Evolutionary conservation across 2,888 invertebrate genomes (phyloP), one percentile per base, ranked within the genome.

Genomic region (Xanthia togata): DNA sequence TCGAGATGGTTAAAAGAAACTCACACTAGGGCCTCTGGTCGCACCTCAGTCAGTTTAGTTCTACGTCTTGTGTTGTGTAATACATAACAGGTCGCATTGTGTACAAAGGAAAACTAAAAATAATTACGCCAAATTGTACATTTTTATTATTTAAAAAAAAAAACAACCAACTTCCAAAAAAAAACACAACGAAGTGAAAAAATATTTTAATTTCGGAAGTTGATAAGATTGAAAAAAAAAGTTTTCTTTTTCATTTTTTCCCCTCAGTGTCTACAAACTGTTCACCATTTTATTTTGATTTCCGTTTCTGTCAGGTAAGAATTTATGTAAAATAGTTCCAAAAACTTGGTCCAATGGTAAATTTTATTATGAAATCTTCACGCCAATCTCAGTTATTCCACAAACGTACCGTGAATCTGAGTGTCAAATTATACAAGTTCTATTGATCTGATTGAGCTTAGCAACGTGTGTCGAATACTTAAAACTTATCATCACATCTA

Each of bases 401-500:
- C 53, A 60, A 50, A n/a, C 70, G 83, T 60, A 26, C 17, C 17
- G 9, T 44, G 55, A 67, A 71, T 67, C 71, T 59, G 63, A 70
- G 70, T 57, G 53, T 50, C 70, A 83, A 72, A 81, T 83, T 71
- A 71, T 67, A 81, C 79, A 72, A 78, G n/a, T 55, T 23, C 57
- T 83, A 81, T 83, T 83, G 80, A 81, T 79, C 80, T 83, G 35
- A 23, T 59, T 68, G 79, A 63, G 38, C 35, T 35, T 14, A 38
- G 35, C 20, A 2, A 59, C 84, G 80, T 35, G 79, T 20, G 2
- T 0, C 4, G 84, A 78, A 79, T 81, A 68, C 38, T 63, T 38
- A 38, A 71, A 38, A 60, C 31, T 53, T 41, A 20, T 47, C 14
- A 17, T 41, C 14, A n/a, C n/a, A n/a, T n/a, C n/a, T n/a, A n/a